Percentiles rank a stretch among this genome's conserved stretches.
Conservation (phyloP, 2,888 invertebrate species). For the Tachina fera region DNA sequence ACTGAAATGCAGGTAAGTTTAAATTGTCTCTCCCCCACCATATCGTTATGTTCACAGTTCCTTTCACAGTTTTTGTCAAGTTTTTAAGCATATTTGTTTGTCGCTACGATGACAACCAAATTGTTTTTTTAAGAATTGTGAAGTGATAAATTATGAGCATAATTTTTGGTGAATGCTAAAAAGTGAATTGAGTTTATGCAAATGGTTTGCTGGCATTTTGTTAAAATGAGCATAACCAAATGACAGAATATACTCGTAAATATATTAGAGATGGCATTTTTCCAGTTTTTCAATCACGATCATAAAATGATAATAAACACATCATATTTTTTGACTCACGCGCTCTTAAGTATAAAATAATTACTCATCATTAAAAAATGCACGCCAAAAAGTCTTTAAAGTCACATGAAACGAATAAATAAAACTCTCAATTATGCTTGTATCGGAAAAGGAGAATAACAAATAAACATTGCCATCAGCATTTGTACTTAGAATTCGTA, state of each 20-base stretch:
- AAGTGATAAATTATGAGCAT: constrained; percentile 58
- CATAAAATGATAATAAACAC: too few species aligned
- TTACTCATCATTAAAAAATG: too few species aligned
- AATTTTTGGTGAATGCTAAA: constrained; percentile 29
- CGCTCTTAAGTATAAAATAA: too few species aligned
- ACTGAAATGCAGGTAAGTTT: constrained; percentile 89
- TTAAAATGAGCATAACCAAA: constrained; percentile 44
- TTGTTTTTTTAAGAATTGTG: constrained; percentile 32
- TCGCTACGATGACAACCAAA: constrained; percentile 32
- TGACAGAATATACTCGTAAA: not conserved
- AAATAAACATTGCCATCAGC: too few species aligned
- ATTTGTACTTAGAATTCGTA: too few species aligned
- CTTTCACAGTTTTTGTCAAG: constrained; percentile 20
- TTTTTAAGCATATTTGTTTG: constrained; percentile 19
- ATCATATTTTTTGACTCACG: too few species aligned
- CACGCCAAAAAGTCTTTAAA: too few species aligned
- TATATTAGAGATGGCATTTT: too few species aligned
- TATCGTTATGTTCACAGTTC: not conserved
- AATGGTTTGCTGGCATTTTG: constrained; percentile 49
- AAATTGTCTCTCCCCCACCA: not conserved
- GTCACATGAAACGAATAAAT: too few species aligned
- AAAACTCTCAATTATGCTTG: too few species aligned
- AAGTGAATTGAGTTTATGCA: constrained; percentile 35
- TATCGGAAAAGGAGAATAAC: too few species aligned
- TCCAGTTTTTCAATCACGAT: too few species aligned